Evolutionary conservation across 2,797 vertebrate species (phyloP).

Genomic region (Vipera latastei): DNA sequence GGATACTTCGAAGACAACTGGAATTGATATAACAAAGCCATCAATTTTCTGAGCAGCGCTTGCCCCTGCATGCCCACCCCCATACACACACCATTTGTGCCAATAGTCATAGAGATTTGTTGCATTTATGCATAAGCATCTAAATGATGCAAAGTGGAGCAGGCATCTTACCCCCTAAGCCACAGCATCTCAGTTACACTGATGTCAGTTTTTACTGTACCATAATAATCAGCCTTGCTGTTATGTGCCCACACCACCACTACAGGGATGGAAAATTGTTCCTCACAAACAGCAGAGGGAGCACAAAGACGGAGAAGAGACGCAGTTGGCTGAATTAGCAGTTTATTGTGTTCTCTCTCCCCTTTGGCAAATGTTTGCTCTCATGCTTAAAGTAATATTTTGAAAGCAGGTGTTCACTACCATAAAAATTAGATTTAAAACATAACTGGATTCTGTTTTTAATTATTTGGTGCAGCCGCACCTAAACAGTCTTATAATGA

Average conservation of each 20-base stretch:
- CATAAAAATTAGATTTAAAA: not conserved
- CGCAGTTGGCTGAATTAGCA: not conserved
- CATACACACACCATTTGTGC: too few species aligned
- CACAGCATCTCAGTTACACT: not conserved
- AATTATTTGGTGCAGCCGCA: not conserved
- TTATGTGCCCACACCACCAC: not conserved
- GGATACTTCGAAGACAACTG: not conserved
- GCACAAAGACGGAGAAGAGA: not conserved
- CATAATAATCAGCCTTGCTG: not conserved
- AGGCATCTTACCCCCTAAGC: not conserved
- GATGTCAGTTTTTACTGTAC: not conserved
- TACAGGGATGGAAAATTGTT: not conserved
- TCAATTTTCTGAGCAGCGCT: not conserved
- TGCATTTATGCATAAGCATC: not conserved
- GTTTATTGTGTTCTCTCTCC: not conserved
- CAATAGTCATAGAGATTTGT: not conserved
- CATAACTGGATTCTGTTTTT: not conserved
- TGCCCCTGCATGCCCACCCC: not conserved
- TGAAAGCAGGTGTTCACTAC: not conserved
- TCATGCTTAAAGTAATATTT: not conserved
- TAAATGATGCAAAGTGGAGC: not conserved
- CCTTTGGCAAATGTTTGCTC: not conserved
- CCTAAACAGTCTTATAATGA: conserved; percentile 12
- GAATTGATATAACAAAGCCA: not conserved
- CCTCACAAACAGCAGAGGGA: not conserved